Base-by-base conservation (phyloP, 1,140 invertebrate species). In the Trinorchestia longiramus region DNA sequence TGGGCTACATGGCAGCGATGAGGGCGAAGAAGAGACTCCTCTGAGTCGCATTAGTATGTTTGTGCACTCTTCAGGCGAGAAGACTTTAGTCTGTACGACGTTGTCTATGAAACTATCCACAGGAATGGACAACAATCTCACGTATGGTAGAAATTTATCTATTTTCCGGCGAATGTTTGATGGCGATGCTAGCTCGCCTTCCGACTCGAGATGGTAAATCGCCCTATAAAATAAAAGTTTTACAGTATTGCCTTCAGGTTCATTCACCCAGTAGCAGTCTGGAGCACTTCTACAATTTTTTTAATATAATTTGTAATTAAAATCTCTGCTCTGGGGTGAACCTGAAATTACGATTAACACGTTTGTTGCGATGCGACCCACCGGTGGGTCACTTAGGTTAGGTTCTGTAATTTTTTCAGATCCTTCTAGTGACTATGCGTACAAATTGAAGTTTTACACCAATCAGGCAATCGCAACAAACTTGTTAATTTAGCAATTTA, bases 41-140 rank as follows among this genome's bases (percentile, higher is more conserved):
- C 92, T 8, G 41, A 94, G 92, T 42, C 43, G 45, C 92, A 94
- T 94, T 36, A 94, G 40, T 40, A 94, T 94, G 43, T 44, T 17
- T 44, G 92, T 94, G 43, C 92, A 94, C 36, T 94, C 92, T 47
- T 94, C 43, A 11, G 92, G 44, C 3, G 92, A 19, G 40, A 94
- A 94, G 36, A 94, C 92, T 94, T 94, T 8, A 6, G 92, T 94
- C 19, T 43, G 92, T 8, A 94, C 92, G 11, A 94, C 92, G 40
- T 45, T 42, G 44, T 94, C 92, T 44, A 94, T 94, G 92, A 94
- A 94, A 8, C 40, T 94, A 40, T 94, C 92, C 43, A 45, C 8
- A 45, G 92, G 92, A 45, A 94, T 94, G 40, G 92, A 44, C 43
- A 94, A 36, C 8, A 94, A 43, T 36, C 92, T 94, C 8, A 94